Evolutionary conservation across 2,113 vertebrate genomes (phyloP), one percentile per base, ranked within the genome.

Genomic region (Phalacrocorax carbo): DNA sequence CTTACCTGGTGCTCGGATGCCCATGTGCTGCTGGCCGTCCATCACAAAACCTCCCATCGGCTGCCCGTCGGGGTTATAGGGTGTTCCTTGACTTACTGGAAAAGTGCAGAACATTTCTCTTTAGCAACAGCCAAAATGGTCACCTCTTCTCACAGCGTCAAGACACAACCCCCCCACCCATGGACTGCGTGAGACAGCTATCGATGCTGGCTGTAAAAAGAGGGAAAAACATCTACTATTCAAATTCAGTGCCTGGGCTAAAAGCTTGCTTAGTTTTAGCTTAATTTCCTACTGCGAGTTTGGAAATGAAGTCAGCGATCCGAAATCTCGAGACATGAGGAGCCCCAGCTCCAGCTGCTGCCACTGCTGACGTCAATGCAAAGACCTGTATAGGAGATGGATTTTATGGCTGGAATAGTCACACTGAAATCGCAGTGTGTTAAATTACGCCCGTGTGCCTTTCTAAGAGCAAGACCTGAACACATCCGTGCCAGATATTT

Each of bases 1-100:
- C 99, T 98, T 99, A 99, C 99, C 99, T 99, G 99, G 99, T 36
- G 99, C 99, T 99, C 99, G 99, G 98, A 99, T 99, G 98, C 99
- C 99, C 99, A 99, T 99, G 98, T 99, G 99, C 97, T 99, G 99
- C 97, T 99, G 99, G 95, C 99, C 99, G 15, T 99, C 99, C 99
- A 99, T 99, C 98, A 99, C 99, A 44, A 99, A 99, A 91, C 99
- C 99, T 98, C 99, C 99, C 99, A 99, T 99, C 7, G 99, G 99
- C 98, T 99, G 99, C 96, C 99, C 99, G 16, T 99, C 99, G 14
- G 99, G 99, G 95, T 99, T 99, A 98, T 99, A 99, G 96, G 99
- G 99, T 90, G 99, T 99, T 98, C 99, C 99, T 99, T 99, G 99
- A 99, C 99, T 99, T 98, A 99, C 99, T 99, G 98, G 94, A 98